Base-by-base conservation (phyloP, 2,888 invertebrate species). In the Agriotes lineatus region DNA sequence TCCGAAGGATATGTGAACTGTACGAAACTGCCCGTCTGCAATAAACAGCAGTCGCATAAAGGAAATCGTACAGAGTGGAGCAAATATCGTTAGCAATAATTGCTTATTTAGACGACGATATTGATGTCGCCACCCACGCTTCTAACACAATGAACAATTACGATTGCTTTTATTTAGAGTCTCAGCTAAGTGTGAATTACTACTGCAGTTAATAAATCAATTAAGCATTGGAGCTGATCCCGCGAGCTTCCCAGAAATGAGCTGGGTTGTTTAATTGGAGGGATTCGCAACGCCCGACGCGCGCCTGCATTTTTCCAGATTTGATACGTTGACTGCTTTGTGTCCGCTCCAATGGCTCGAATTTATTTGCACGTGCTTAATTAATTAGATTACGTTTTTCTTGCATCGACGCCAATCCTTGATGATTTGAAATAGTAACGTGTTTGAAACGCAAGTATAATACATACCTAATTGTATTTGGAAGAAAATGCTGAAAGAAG, bases 171-270 rank as follows among this genome's bases (percentile, higher is more conserved):
- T 52, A 33, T 52, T 52, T 52, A 52, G 22, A 52, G 52, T 52
- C 25, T 25, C 52, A 52, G 52, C 52, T 52, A 52, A 52, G 52
- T 52, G 52, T 52, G 52, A 52, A 33, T 52, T 52, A 33, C 52
- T 33, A 33, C 16, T 18, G 52, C 52, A 52, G 52, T 52, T 52
- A 52, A 52, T 52, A 52, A 52, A 52, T 52, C 25, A 52, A 52
- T 52, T 52, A 52, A 52, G 18, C 33, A 52, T 52, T 33, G 33
- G 3, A 12, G n/a, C 25, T 19, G 20, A 25, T 48, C 25, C 48
- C 25, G n/a, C 12, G 18, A 48, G 48, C 25, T 20, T 22, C 12
- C 19, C 18, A 7, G 44, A 44, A 44, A 44, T 44, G 20, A 44
- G 19, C 10, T 2, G 22, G 20, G 18, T 48, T 48, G 25, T 48